A percentile compares a stretch with the other conserved stretches of the same genome.
These are phyloP conservation scores for Prolemur simus DNA, from an alignment of 2,113 vertebrate genomes.

Conservation along the genomic window DNA sequence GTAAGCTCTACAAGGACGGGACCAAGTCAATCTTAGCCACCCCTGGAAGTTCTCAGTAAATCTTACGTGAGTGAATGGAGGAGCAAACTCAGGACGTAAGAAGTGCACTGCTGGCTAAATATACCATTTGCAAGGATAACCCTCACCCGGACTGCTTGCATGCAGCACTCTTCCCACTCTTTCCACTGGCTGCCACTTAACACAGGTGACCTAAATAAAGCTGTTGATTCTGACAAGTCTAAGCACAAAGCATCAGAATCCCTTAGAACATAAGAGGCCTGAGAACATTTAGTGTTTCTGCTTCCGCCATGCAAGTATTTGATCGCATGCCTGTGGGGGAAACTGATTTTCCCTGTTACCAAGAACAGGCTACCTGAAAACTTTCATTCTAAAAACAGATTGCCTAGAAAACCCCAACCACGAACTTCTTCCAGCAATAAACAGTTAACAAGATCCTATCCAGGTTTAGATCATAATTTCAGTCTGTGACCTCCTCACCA, in stretches of 20 bases:
- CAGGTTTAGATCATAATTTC: not conserved
- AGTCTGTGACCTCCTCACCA: not conserved
- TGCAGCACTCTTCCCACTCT: not conserved
- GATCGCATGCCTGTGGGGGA: not conserved
- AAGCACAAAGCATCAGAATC: not conserved
- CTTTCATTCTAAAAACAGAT: not conserved
- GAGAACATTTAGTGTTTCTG: not conserved
- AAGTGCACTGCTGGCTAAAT: not conserved
- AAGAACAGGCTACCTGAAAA: not conserved
- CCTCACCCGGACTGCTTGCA: not conserved
- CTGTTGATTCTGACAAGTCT: not conserved
- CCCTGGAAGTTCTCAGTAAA: not conserved
- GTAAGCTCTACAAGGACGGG: not conserved
- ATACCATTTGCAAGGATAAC: not conserved
- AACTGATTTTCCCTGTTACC: not conserved
- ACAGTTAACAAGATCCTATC: not conserved
- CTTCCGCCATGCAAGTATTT: not conserved
- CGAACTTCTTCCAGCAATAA: not conserved
- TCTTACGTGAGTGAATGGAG: not conserved
- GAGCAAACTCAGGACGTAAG: not conserved
- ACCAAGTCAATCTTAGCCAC: not conserved
- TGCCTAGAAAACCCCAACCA: not conserved
- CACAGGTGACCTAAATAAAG: constrained; percentile 6
- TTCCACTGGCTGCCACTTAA: not conserved
- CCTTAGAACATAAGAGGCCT: not conserved